Evolutionary conservation across 1,140 invertebrate species (phyloP), one percentile per base, ranked within the genome.

Genomic region (Brevipalpus yothersi): DNA sequence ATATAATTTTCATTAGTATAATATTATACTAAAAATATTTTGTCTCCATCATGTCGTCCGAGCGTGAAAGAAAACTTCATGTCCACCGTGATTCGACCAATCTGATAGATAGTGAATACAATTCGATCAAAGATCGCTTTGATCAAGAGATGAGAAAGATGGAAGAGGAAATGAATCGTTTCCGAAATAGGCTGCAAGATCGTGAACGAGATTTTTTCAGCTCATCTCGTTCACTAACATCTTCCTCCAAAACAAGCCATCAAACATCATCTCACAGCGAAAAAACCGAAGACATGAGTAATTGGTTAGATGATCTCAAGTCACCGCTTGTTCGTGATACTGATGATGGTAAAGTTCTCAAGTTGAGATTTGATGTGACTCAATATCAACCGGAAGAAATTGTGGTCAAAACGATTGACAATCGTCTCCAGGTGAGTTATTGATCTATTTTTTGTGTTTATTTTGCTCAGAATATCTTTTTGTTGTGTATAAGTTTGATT

Each of bases 131-230:
- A 63, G 89, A 93, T 70, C 78, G 87, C 62, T 96, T 96, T 72
- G 91, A 95, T 71, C 81, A 80, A 58, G 91, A 96, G 77, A 95
- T 95, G 91, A 78, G 82, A 66, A 86, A 88, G 75, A 94, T 95
- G 86, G 91, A 96, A 75, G 89, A 94, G 65, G 91, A 95, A 75
- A 96, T 95, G 91, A 83, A 84, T 70, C 84, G 85, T 73, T 92
- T 95, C 76, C 78, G 91, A 63, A 83, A 82, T 61, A 87, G 93
- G 71, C 75, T 94, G 57, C 84, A 90, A 80, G 88, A 89, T 71
- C 78, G 84, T 65, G 87, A 92, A 73, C 83, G 51, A n/a, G 56
- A 63, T 8, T 60, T 66, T n/a, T 61, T 65, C 43, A 59, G 61
- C 31, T 31, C 31, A 31, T 31, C 31, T 31, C 31, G 31, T 31